Evolutionary conservation across 2,888 invertebrate species (phyloP).

Genomic region (Drosophila testacea): DNA sequence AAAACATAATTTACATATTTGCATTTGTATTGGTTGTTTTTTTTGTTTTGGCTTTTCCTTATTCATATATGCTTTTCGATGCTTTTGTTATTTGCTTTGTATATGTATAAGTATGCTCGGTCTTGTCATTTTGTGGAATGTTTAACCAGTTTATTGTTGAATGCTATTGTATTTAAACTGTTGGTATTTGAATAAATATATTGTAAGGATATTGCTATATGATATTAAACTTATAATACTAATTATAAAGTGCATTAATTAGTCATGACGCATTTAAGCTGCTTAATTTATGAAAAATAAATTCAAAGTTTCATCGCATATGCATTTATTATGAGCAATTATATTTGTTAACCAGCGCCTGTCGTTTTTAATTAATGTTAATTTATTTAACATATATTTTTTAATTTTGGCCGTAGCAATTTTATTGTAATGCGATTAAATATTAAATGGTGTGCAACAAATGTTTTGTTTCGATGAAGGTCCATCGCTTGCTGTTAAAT

Average conservation of each 20-base stretch:
- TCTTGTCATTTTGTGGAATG: constrained; percentile 58
- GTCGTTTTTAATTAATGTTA: constrained; percentile 46
- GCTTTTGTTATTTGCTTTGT: constrained; percentile 19
- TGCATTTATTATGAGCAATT: constrained; percentile 49
- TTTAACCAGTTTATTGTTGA: constrained; percentile 57
- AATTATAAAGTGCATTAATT: constrained; percentile 71
- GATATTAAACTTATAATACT: constrained; percentile 51
- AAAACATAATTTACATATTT: constrained; percentile 45
- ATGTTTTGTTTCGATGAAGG: constrained; percentile 1
- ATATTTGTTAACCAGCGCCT: constrained; percentile 28
- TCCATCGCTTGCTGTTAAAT: no score
- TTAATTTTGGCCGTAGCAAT: constrained; percentile 13
- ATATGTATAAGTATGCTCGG: constrained; percentile 10
- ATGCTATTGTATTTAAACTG: constrained; percentile 45
- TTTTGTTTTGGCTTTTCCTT: constrained; percentile 5
- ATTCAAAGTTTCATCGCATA: constrained; percentile 21
- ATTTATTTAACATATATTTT: constrained; percentile 34
- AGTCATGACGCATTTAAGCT: constrained; percentile 55
- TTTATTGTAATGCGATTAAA: constrained; percentile 30
- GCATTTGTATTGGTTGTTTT: constrained; percentile 19
- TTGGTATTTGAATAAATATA: constrained; percentile 27
- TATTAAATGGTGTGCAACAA: constrained; percentile 7
- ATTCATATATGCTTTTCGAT: constrained; percentile 25
- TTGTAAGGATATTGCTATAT: constrained; percentile 28
- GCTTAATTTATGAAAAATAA: constrained; percentile 35